Base-by-base conservation (phyloP, 2,113 vertebrate species). In the Platysternon megacephalum region DNA sequence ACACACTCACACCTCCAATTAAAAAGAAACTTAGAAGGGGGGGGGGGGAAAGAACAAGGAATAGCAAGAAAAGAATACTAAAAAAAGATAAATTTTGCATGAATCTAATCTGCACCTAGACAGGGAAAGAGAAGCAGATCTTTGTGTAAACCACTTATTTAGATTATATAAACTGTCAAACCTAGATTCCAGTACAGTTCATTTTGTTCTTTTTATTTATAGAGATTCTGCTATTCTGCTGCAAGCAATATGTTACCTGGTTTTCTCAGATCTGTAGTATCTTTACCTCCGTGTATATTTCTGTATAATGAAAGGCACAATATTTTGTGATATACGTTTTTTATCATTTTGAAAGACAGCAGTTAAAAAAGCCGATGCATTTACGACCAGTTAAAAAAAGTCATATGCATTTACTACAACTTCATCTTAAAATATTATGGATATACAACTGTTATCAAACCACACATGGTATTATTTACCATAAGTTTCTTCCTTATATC, bases 131-230 rank as follows among this genome's bases (percentile, higher is more conserved):
- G 16, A 89, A 76, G 79, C 49, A 89, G 55, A 42, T 82, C 0
- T 0, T 68, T 85, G n/a, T 1, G 4, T 35, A 72, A 35, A 51
- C 76, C 46, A 9, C 1, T 8, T 87, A 1, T 29, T 81, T 55
- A 84, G 53, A 42, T 2, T 65, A 42, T 0, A 4, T 21, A 46
- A 82, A 14, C 68, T 65, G 22, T 51, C 6, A 42, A 85, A 39
- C 39, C 84, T 1, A 1, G 19, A 53, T 79, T 92, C 65, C 74
- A 55, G 32, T 32, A 32, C 2, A 91, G 52, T 26, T 32, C 35
- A 39, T 39, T n/a, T 72, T 56, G 12, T 49, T 84, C 55, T 44
- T 95, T 93, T 80, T 65, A 52, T 90, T 91, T 48, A 28, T 78
- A 22, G 26, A 78, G 42, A n/a, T 46, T 28, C 6, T 78, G 44